A percentile compares a stretch with the other conserved stretches of the same genome.
These are phyloP conservation scores for Oncopodura yosiiana DNA, from an alignment of 1,140 invertebrate species.

Conservation along the genomic window DNA sequence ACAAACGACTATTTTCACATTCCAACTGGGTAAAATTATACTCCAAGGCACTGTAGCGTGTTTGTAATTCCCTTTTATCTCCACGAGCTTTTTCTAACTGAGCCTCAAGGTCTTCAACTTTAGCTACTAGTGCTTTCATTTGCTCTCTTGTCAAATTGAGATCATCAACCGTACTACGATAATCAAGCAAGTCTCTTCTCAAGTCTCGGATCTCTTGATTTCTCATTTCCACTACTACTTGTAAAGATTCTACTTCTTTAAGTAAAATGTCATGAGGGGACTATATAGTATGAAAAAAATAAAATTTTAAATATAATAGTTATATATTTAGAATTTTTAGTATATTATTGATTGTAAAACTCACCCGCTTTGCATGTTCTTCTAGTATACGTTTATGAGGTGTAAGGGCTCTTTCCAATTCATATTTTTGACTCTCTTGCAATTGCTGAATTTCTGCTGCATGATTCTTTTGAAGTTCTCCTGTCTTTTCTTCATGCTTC, in stretches of 20 bases:
- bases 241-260: constrained; percentile 28
- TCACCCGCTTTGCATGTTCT: not conserved
- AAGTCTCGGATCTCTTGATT: constrained; percentile 27
- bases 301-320: not conserved
- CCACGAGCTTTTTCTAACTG: constrained; percentile 23
- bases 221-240: constrained; percentile 26
- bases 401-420: not conserved
- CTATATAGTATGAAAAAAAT: constrained; percentile 11
- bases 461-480: too few relatives aligned
- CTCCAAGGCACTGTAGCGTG: constrained; percentile 13
- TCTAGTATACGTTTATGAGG: not conserved
- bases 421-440: not conserved
- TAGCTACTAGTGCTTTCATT: constrained; percentile 14
- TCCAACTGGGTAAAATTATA: constrained; percentile 3
- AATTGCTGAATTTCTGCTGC: too few relatives aligned
- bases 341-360: not conserved
- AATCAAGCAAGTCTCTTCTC: constrained; percentile 15
- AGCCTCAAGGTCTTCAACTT: constrained; percentile 30
- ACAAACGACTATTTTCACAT: constrained; percentile 10
- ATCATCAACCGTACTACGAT: constrained; percentile 13
- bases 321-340: not conserved
- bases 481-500: too few relatives aligned
- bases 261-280: constrained; percentile 19
- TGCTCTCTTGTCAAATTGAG: constrained; percentile 12
- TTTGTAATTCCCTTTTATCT: constrained; percentile 23